These are phyloP conservation scores for Zaprionus taronus DNA, from an alignment of 1,140 invertebrate genomes.

Conservation along the genomic window DNA sequence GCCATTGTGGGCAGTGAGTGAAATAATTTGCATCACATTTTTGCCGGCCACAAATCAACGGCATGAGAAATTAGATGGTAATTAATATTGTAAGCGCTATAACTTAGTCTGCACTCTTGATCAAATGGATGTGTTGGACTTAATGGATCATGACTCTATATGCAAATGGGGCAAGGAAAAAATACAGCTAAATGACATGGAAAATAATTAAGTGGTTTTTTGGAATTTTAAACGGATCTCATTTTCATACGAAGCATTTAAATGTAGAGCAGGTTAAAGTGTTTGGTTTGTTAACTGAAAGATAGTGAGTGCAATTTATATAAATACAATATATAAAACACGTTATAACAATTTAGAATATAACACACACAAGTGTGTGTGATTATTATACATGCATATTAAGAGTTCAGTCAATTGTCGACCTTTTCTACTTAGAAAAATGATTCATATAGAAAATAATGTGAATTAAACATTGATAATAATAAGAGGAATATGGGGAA, in stretches of 20 bases:
- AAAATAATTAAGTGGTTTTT: conserved; percentile 19
- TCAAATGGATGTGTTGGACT: conserved; percentile 46
- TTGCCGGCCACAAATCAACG: conserved; percentile 73
- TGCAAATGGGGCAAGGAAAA: conserved; percentile 26
- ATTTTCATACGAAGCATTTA: not conserved
- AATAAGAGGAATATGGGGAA: too few relatives aligned
- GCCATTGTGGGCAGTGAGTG: conserved; percentile 70
- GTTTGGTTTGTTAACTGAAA: not conserved
- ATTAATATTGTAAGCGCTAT: conserved; percentile 76
- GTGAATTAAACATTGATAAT: too few relatives aligned
- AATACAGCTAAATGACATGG: conserved; percentile 33
- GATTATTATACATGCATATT: not conserved
- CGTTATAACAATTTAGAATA: too few relatives aligned
- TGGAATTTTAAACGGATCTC: not conserved
- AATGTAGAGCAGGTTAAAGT: not conserved
- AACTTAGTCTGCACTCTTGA: conserved; percentile 43
- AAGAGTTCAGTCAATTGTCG: too few relatives aligned
- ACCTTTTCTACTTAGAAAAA: too few relatives aligned
- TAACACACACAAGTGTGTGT: too few relatives aligned
- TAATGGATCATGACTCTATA: conserved; percentile 45
- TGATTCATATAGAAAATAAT: too few relatives aligned
- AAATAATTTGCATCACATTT: conserved; percentile 79
- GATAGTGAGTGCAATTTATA: not conserved
- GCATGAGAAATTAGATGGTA: conserved; percentile 80
- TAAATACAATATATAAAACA: not conserved